Evolutionary conservation across 2,888 invertebrate species (phyloP), one percentile per base, ranked within the genome.

Genomic region (Xestia ashworthii): DNA sequence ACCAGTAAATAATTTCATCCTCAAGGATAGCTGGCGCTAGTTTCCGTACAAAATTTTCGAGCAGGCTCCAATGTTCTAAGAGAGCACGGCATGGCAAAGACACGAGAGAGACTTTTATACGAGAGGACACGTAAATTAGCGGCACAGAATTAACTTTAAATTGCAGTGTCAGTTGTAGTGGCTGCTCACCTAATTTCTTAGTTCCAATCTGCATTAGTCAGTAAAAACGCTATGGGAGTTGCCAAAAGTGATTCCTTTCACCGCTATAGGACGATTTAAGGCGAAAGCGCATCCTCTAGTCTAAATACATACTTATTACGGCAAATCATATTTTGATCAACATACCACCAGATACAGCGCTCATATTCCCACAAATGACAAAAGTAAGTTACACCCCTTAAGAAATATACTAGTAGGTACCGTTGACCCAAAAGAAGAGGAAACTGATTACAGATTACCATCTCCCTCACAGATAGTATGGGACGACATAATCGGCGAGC

Each of bases 401-500:
- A 53, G 4, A 53, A 25, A 60, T 32, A 32, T 32, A 60, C 19
- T 25, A 9, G 4, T 38, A 19, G 19, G 5, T 38, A 32, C 60
- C 58, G 14, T 6, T 58, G 14, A n/a, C 16, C 4, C 14, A n/a
- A 65, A 65, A n/a, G 44, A 44, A 25, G 5, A n/a, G 38, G 11
- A 6, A 58, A 58, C 19, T 14, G 6, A 38, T 48, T n/a, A n/a
- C 16, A 64, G 8, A 9, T 50, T 38, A 3, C 5, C 8, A 38
- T 38, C 16, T 70, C 0, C 16, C 38, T 60, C 38, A 72, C 93
- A 98, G 98, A 97, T 98, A 89, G 97, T 97, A 86, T 98, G 98
- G 98, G 97, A 97, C 86, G 98, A 98, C 89, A 97, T 98, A 80
- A 97, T 98, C 74, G 98, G 98, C 6, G 98, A 98, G 93, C 98